These are phyloP conservation scores for Drosophila austrosaltans DNA, from an alignment of 2,888 invertebrate species.

Conservation along the genomic window DNA sequence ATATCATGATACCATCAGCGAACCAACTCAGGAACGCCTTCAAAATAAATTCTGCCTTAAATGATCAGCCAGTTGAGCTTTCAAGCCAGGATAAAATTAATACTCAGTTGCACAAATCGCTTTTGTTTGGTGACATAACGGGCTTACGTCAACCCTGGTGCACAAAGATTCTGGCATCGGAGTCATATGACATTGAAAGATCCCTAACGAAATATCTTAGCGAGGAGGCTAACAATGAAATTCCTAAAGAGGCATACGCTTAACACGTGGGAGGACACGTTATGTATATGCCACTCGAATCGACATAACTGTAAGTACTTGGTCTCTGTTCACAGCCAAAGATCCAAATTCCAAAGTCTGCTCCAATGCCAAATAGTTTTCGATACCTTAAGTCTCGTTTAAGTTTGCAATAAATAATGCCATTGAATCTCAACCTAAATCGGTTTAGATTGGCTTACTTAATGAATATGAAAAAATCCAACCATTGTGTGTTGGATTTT, in stretches of 20 bases:
- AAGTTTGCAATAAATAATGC: too few relatives aligned
- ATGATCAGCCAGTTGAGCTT: constrained; percentile 33
- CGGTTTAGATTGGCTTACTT: too few relatives aligned
- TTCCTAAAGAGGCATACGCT: constrained; percentile 72
- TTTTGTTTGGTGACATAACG: constrained; percentile 77
- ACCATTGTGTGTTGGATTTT: neutral
- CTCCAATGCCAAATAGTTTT: too few relatives aligned
- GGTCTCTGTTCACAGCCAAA: neutral
- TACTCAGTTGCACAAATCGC: constrained; percentile 72
- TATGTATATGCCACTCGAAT: neutral
- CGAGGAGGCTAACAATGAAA: constrained; percentile 55
- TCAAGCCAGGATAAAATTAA: constrained; percentile 51
- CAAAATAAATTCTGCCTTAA: constrained; percentile 26
- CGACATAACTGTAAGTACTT: neutral
- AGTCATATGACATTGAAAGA: constrained; percentile 72
- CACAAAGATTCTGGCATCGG: constrained; percentile 75
- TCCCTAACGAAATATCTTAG: constrained; percentile 67
- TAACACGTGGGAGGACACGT: constrained; percentile 23
- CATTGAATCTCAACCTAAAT: too few relatives aligned
- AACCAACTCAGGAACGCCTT: constrained; percentile 54
- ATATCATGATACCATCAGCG: constrained; percentile 70
- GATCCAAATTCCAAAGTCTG: neutral
- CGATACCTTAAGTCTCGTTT: too few relatives aligned
- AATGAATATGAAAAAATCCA: too few relatives aligned
- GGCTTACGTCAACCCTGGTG: constrained; percentile 79